phyloP scores from a whole-genome alignment of 2,113 vertebrate genomes.

The Sminthopsis crassicaudata region DNA sequence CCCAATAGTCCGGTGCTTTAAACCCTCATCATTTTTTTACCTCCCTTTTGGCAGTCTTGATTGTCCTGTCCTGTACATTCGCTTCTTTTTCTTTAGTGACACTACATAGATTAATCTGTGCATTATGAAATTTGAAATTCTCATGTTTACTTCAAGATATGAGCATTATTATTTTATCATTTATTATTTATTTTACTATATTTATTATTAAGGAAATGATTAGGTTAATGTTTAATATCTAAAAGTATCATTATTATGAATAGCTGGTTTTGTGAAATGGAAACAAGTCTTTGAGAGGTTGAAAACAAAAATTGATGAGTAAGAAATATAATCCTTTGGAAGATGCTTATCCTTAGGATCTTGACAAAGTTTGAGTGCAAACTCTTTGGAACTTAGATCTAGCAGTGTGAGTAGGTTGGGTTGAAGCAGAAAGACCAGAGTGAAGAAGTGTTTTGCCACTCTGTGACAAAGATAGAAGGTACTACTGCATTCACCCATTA shows the following conservation, averaged over 20 bases:
- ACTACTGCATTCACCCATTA: neutral
- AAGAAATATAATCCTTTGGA: neutral
- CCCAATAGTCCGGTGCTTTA: neutral
- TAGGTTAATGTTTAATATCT: neutral
- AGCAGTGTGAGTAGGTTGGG: neutral
- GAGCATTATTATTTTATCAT: neutral
- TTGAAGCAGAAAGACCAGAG: neutral
- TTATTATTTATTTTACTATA: neutral
- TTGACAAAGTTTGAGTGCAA: neutral
- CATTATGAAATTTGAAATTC: neutral
- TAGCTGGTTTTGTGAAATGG: neutral
- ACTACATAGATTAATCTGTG: neutral
- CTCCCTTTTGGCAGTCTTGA: neutral
- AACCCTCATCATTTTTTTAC: neutral
- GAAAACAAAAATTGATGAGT: neutral
- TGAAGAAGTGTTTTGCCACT: neutral
- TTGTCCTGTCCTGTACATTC: neutral
- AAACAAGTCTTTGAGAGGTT: neutral
- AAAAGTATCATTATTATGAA: neutral
- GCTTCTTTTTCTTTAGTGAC: neutral
- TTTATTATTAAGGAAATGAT: neutral
- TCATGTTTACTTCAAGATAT: neutral
- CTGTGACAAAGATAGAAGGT: neutral
- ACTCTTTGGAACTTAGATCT: neutral
- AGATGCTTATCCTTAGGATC: neutral